Evolutionary conservation across 2,113 vertebrate genomes (phyloP).

Genomic region (Aptenodytes patagonicus): DNA sequence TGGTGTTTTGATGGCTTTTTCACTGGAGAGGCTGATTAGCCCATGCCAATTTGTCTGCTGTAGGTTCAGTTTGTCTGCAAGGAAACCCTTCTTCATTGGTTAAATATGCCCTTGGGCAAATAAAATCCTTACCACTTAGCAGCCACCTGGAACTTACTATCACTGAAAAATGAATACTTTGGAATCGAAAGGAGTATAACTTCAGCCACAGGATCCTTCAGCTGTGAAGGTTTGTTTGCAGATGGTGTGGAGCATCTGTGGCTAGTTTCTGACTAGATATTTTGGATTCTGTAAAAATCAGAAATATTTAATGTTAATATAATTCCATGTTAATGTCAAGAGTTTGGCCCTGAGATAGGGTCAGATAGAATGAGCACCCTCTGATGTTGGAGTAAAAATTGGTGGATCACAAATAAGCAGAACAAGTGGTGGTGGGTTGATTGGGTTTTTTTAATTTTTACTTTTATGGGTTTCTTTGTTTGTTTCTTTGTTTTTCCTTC

Average conservation of each 20-base stretch:
- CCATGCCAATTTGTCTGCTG: background rate
- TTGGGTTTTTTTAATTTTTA: background rate
- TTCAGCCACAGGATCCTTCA: background rate
- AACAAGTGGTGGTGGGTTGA: background rate
- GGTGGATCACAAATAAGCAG: background rate
- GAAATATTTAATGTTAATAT: background rate
- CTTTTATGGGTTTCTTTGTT: background rate
- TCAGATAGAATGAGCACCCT: background rate
- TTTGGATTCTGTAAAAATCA: background rate
- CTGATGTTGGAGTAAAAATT: background rate
- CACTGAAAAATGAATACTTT: background rate
- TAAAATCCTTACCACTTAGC: background rate
- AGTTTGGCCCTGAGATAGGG: background rate
- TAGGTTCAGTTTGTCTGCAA: background rate
- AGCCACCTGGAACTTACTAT: background rate
- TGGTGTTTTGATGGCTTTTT: background rate
- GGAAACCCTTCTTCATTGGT: background rate
- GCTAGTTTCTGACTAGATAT: background rate
- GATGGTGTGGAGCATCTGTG: background rate
- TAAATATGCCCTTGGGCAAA: background rate
- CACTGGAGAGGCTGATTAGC: background rate
- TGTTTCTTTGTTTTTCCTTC: background rate
- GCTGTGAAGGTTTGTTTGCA: background rate
- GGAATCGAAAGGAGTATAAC: background rate
- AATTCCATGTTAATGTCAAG: background rate